Evolutionary conservation across 2,113 vertebrate genomes (phyloP).

Genomic region (Neolamprologus falcicula): DNA sequence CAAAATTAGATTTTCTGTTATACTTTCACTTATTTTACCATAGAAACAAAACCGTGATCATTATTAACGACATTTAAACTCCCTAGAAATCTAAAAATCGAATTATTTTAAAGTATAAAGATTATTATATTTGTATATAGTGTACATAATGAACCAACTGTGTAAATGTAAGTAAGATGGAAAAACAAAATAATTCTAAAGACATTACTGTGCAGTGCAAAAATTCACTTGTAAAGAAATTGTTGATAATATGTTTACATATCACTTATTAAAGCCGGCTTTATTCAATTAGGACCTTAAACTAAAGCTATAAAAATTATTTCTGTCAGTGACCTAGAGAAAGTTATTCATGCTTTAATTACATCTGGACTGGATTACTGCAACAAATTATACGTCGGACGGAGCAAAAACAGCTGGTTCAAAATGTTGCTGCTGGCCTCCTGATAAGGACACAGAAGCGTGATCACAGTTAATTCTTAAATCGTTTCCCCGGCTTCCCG

Average conservation of each 20-base stretch:
- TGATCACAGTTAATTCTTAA: neutral
- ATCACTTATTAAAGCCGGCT: rapidly evolving
- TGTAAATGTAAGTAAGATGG: neutral
- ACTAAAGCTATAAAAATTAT: neutral
- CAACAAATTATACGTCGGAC: neutral
- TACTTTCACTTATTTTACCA: neutral
- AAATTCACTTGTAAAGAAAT: neutral
- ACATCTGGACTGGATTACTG: neutral
- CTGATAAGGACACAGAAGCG: neutral
- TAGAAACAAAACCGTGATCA: neutral
- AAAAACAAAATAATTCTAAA: neutral
- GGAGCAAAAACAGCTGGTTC: neutral
- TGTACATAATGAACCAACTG: neutral
- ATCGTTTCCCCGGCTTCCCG: neutral
- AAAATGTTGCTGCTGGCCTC: neutral
- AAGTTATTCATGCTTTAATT: neutral
- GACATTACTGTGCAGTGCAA: neutral
- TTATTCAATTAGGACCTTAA: neutral
- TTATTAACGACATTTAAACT: neutral
- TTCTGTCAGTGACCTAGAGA: neutral
- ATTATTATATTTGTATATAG: neutral
- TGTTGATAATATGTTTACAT: neutral
- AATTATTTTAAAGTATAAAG: neutral
- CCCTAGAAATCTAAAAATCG: neutral
- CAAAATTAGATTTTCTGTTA: neutral